Evolutionary conservation across 2,888 invertebrate genomes (phyloP).

Genomic region (Ichneumoninae sp.): DNA sequence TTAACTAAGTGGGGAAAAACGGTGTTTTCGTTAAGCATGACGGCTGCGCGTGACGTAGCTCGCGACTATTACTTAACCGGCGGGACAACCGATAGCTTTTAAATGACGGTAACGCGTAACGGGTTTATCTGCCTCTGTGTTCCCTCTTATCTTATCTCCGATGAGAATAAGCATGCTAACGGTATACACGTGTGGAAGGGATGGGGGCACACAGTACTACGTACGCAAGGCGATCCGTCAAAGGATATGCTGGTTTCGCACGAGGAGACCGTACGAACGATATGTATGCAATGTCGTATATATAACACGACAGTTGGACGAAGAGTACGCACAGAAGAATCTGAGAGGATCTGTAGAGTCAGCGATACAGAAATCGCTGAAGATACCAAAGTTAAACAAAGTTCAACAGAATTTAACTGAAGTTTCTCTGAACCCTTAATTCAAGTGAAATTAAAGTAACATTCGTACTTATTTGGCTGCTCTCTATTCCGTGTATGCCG

Average conservation of each 20-base stretch:
- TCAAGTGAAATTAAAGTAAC: too few species aligned
- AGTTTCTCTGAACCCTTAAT: too few species aligned
- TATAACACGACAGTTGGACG: neutral
- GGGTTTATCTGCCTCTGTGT: slow-evolving; percentile 52
- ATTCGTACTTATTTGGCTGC: too few species aligned
- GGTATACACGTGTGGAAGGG: slow-evolving; percentile 32
- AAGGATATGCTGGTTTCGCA: slow-evolving; percentile 11
- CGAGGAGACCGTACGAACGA: neutral
- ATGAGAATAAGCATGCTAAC: slow-evolving; percentile 26
- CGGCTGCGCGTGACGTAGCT: neutral
- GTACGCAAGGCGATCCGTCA: neutral
- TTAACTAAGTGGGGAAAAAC: too few species aligned
- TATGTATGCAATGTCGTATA: neutral
- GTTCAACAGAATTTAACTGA: too few species aligned
- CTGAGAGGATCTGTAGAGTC: too few species aligned
- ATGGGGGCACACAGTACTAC: neutral
- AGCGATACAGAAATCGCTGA: too few species aligned
- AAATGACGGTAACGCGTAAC: slow-evolving; percentile 25
- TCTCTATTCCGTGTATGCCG: too few species aligned
- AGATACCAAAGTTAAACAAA: too few species aligned
- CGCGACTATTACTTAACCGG: slow-evolving; percentile 1
- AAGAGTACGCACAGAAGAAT: neutral
- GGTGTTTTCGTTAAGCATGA: neutral
- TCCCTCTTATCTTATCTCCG: slow-evolving; percentile 54
- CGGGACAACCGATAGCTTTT: neutral